Evolutionary conservation across 2,888 invertebrate genomes (phyloP).

Genomic region (Aplocera efformata): DNA sequence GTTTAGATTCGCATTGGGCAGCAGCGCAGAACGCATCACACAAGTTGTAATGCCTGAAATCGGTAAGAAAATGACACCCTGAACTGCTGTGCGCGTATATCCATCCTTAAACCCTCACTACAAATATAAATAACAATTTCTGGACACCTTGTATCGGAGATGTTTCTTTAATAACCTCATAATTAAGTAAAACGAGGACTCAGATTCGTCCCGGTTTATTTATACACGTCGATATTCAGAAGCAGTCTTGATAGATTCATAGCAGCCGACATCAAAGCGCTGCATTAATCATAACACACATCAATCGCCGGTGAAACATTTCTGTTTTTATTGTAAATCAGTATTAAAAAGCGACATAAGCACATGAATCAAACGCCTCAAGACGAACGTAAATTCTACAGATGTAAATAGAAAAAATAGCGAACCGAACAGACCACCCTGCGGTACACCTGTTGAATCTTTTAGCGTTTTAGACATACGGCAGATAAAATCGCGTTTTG

Average conservation of each 20-base stretch:
- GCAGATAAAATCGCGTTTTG: slow-evolving; percentile 58
- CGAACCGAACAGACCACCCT: slow-evolving; percentile 67
- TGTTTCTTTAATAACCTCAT: slow-evolving; percentile 70
- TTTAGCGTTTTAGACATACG: slow-evolving; percentile 55
- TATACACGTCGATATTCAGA: slow-evolving; percentile 77
- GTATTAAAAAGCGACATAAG: slow-evolving; percentile 78
- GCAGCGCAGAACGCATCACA: too few species aligned
- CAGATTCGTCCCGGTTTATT: slow-evolving; percentile 69
- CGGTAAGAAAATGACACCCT: too few species aligned
- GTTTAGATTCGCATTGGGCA: too few species aligned
- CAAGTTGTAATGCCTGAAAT: too few species aligned
- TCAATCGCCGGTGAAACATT: slow-evolving; percentile 75
- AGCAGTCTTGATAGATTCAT: slow-evolving; percentile 78
- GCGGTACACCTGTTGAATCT: slow-evolving; percentile 75
- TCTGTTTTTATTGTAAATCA: slow-evolving; percentile 80
- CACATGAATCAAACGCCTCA: slow-evolving; percentile 75
- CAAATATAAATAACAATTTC: slow-evolving; percentile 20
- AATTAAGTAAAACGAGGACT: slow-evolving; percentile 73
- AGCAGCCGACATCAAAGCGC: slow-evolving; percentile 76
- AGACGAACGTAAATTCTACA: slow-evolving; percentile 75
- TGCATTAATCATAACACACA: slow-evolving; percentile 79
- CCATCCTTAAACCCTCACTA: not conserved
- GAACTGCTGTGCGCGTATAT: too few species aligned
- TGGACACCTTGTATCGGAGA: slow-evolving; percentile 21
- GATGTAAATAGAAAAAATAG: slow-evolving; percentile 70